These are phyloP conservation scores for Pseudochirops corinnae DNA, from an alignment of 2,797 vertebrate species.

Conservation along the genomic window DNA sequence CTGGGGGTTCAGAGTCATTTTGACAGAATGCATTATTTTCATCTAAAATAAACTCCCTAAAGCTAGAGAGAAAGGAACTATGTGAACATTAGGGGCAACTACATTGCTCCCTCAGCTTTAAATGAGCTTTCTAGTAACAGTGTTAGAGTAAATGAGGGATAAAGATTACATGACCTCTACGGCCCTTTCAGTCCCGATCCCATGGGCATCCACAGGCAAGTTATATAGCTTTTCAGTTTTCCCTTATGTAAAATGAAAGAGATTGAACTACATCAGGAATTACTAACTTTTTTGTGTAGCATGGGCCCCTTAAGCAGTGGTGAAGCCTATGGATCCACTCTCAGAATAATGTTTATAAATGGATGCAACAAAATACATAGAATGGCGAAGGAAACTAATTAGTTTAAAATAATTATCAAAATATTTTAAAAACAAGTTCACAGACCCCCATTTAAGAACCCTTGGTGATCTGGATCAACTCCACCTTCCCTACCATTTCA, in stretches of 20 bases:
- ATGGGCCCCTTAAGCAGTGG: background rate
- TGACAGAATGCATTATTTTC: background rate
- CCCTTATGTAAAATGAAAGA: background rate
- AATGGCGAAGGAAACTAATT: background rate
- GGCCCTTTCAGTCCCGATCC: background rate
- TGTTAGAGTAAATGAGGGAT: background rate
- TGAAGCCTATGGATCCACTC: background rate
- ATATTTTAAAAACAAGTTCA: background rate
- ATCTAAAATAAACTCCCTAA: background rate
- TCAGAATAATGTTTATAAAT: background rate
- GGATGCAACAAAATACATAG: background rate
- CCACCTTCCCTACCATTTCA: background rate
- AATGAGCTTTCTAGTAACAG: background rate
- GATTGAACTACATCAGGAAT: background rate
- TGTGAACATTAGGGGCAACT: background rate
- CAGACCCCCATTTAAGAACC: background rate
- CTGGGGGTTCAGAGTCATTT: background rate
- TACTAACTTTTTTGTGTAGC: background rate
- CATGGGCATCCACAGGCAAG: background rate
- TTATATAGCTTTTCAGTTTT: background rate
- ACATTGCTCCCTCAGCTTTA: background rate
- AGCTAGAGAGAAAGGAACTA: background rate
- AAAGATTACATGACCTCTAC: background rate
- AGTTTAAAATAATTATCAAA: background rate
- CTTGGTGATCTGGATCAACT: background rate